These are phyloP conservation scores for Lethenteron reissneri DNA, from an alignment of 2,113 vertebrate species.

Conservation along the genomic window DNA sequence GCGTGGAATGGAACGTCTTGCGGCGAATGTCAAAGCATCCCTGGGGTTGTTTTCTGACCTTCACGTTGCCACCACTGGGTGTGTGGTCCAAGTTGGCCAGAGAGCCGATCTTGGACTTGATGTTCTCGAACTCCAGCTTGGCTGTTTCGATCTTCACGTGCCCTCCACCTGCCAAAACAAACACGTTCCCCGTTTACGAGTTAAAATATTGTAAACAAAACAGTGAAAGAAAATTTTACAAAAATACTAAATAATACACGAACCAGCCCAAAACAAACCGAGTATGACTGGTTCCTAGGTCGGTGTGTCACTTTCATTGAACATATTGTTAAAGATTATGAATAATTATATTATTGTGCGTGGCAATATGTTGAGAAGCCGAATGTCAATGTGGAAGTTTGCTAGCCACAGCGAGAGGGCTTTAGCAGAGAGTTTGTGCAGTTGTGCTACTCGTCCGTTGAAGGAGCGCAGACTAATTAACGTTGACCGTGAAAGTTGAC, in stretches of 20 bases:
- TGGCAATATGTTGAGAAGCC: too few species aligned
- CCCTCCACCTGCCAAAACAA: slow-evolving; percentile 37
- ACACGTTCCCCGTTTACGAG: background rate
- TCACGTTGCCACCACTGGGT: slow-evolving; percentile 33
- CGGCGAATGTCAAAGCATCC: too few species aligned
- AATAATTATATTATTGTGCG: too few species aligned
- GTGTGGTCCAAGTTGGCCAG: slow-evolving; percentile 47
- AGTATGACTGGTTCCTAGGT: too few species aligned
- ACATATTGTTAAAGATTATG: too few species aligned
- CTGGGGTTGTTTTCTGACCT: slow-evolving; percentile 25
- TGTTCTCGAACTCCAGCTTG: slow-evolving; percentile 62
- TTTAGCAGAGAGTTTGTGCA: too few species aligned
- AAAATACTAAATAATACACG: background rate
- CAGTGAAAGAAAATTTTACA: background rate
- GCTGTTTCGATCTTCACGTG: slow-evolving; percentile 63
- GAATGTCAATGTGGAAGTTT: too few species aligned
- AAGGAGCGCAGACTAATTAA: background rate
- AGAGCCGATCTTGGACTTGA: slow-evolving; percentile 55
- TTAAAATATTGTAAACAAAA: background rate
- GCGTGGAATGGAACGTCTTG: too few species aligned
- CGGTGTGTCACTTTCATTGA: too few species aligned
- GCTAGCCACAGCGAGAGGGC: too few species aligned
- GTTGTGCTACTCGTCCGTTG: background rate
- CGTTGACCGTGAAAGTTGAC: background rate
- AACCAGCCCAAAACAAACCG: background rate